phyloP scores from a whole-genome alignment of 1,140 invertebrate genomes.

The Condylostylus longicornis region DNA sequence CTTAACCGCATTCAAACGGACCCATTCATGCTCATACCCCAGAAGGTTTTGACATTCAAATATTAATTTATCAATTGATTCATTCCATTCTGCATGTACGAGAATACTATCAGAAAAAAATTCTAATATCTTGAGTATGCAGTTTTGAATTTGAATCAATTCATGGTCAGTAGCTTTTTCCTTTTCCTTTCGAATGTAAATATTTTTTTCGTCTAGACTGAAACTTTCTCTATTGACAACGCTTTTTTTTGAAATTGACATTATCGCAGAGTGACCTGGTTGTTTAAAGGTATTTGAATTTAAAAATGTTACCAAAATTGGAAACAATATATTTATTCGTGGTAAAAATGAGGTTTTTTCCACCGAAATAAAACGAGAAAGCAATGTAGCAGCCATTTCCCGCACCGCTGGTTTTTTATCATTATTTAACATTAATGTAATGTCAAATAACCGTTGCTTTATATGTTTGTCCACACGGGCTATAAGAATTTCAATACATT shows the following conservation, averaged over 20 bases:
- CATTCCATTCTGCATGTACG: slow-evolving; percentile 31
- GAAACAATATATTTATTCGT: slow-evolving; percentile 40
- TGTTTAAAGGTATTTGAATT: slow-evolving; percentile 10
- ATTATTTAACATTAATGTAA: slow-evolving; percentile 40
- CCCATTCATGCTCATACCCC: slow-evolving; percentile 43
- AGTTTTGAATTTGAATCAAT: slow-evolving; percentile 39
- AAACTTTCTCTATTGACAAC: not conserved
- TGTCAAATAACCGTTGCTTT: slow-evolving; percentile 46
- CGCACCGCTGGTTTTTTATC: slow-evolving; percentile 46
- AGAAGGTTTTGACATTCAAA: slow-evolving; percentile 56
- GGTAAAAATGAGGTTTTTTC: slow-evolving; percentile 50
- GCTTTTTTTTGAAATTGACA: slow-evolving; percentile 1
- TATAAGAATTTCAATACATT: slow-evolving; percentile 49
- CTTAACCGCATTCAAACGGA: slow-evolving; percentile 57
- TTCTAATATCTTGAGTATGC: slow-evolving; percentile 36
- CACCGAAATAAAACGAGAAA: slow-evolving; percentile 52
- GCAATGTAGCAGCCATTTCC: slow-evolving; percentile 45
- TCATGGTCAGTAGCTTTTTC: slow-evolving; percentile 36
- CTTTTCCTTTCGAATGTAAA: slow-evolving; percentile 24
- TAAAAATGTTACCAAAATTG: slow-evolving; percentile 38
- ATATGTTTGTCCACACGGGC: slow-evolving; percentile 37
- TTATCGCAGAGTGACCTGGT: slow-evolving; percentile 21
- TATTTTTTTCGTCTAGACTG: slow-evolving; percentile 14
- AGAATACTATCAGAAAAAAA: slow-evolving; percentile 31
- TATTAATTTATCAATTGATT: slow-evolving; percentile 43